phyloP scores from a whole-genome alignment of 37 sponge, comb jelly and placozoan genomes.

The Beroe ovata region DNA sequence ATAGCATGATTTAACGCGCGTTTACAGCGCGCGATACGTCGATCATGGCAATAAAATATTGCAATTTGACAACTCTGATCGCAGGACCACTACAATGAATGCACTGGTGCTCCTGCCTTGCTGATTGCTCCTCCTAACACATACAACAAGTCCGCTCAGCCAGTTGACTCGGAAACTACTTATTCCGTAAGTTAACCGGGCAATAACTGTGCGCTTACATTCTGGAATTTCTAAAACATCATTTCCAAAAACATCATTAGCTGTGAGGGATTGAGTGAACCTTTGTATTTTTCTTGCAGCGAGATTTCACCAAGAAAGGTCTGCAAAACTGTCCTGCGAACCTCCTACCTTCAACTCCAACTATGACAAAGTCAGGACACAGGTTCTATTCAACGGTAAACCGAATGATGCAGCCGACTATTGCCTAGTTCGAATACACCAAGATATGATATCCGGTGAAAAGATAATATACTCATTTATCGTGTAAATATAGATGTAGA shows the following conservation, averaged over 20 bases:
- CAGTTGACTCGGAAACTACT: conserved; percentile 6
- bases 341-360: conserved; percentile 3
- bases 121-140: conserved; percentile 29
- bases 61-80: too few relatives aligned
- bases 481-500: neutral
- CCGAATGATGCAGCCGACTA: neutral
- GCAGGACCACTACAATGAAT: conserved; percentile 22
- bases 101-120: neutral
- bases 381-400: neutral
- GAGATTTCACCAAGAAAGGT: conserved; percentile 46
- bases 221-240: too few relatives aligned
- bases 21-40: too few relatives aligned
- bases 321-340: neutral
- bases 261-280: too few relatives aligned
- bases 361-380: conserved; percentile 20
- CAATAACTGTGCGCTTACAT: too few relatives aligned
- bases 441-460: conserved; percentile 3
- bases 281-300: neutral
- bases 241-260: too few relatives aligned
- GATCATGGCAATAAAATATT: too few relatives aligned
- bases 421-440: conserved; percentile 14
- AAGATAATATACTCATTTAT: neutral
- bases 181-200: neutral
- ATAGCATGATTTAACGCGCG: too few relatives aligned
- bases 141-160: neutral